Evolutionary conservation across 2,797 vertebrate genomes (phyloP), one percentile per base, ranked within the genome.

Genomic region (Dicrostonyx torquatus): DNA sequence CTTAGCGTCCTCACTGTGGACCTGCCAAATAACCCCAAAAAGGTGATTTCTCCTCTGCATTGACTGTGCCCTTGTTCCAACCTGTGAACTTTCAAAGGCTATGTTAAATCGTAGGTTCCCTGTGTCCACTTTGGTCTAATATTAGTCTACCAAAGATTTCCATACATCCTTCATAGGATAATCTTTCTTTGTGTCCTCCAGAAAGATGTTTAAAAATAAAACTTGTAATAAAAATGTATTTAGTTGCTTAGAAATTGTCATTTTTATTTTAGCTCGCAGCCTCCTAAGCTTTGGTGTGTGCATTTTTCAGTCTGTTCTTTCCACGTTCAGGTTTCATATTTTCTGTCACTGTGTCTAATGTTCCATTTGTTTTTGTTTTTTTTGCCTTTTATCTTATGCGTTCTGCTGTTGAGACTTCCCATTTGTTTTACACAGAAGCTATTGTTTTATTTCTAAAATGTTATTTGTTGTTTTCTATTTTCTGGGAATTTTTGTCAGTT

Each of bases 381-480:
- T 82, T 48, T 89, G 34, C 18, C 8, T 55, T 77, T 37, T 73
- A 18, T 89, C 5, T 88, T 64, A 64, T 92, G 1, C 66, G 40
- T 91, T 93, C 82, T 95, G 43, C 17, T 96, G 2, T 85, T 87
- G 72, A 90, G 48, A 24, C n/a, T n/a, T 75, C 70, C 15, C 22
- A 45, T 7, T 89, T 64, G 53, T 50, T 89, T 93, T 72, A 95
- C 89, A 29, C 43, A 87, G 80, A 87, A 89, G 26, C 77, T 79
- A 66, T 73, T 85, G 6, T 79, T 95, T 78, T 84, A 83, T 87
- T 90, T 93, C 55, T 89, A 84, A 92, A 89, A 62, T 76, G 75
- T 89, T 14, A 43, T 72, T 90, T 85, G 2, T 60, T 91, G 40
- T 29, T 84, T 55, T 87, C n/a, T 87, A 34, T 87, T 86, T 85